These are phyloP conservation scores for Galerucella pusilla DNA, from an alignment of 2,888 invertebrate species.

Conservation along the genomic window DNA sequence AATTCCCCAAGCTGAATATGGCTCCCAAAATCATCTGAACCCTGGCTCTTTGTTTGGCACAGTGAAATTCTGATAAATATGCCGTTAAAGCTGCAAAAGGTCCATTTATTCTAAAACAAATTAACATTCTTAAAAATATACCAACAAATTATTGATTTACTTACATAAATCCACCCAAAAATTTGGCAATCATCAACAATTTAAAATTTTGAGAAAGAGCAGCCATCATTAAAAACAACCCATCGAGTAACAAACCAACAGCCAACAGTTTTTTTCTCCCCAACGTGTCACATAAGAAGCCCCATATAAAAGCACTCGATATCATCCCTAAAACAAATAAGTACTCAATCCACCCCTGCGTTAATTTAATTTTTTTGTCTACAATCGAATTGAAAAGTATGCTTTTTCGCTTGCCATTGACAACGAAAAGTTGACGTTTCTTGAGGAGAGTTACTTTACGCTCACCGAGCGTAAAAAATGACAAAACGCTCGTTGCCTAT, in stretches of 20 bases:
- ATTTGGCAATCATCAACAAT: slow-evolving; percentile 77
- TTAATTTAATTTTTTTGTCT: slow-evolving; percentile 28
- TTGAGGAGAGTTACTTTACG: no score
- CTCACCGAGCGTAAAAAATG: no score
- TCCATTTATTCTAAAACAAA: slow-evolving; percentile 70
- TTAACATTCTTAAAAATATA: background rate
- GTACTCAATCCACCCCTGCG: background rate
- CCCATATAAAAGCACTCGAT: slow-evolving; percentile 80
- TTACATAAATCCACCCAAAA: slow-evolving; percentile 80
- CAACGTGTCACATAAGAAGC: slow-evolving; percentile 79
- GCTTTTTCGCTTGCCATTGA: no score
- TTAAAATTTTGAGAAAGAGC: slow-evolving; percentile 75
- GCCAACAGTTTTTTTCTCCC: slow-evolving; percentile 77
- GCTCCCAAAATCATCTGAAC: slow-evolving; percentile 75
- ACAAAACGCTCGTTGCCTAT: no score
- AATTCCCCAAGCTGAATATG: slow-evolving; percentile 74
- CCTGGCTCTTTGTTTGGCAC: slow-evolving; percentile 72
- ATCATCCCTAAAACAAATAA: slow-evolving; percentile 76
- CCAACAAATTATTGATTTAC: slow-evolving; percentile 53
- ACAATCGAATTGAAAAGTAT: no score
- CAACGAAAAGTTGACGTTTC: no score
- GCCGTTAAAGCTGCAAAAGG: slow-evolving; percentile 80
- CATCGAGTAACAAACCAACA: slow-evolving; percentile 74
- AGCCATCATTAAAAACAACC: slow-evolving; percentile 72
- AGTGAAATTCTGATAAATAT: slow-evolving; percentile 80